These are phyloP conservation scores for Phyllostomus discolor DNA, from an alignment of 2,113 vertebrate genomes.

Conservation along the genomic window DNA sequence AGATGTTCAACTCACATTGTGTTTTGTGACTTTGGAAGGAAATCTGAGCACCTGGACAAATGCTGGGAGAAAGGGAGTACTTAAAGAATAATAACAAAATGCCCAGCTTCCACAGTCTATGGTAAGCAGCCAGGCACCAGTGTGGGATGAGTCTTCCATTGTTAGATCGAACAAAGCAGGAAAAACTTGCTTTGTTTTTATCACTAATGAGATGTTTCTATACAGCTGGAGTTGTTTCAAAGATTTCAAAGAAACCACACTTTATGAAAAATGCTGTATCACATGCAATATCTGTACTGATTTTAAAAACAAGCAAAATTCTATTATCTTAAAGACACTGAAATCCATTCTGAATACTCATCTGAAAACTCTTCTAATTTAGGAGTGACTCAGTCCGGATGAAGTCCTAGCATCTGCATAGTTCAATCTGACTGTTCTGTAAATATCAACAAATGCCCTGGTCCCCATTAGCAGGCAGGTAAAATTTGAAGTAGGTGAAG, in stretches of 20 bases:
- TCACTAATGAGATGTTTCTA: conserved; percentile 43
- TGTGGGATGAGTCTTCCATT: not conserved
- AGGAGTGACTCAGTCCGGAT: not conserved
- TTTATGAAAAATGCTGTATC: not conserved
- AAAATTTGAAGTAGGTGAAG: not conserved
- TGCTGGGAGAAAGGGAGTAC: not conserved
- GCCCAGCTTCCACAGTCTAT: not conserved
- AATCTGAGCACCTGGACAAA: conserved; percentile 29
- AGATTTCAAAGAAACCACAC: conserved; percentile 13
- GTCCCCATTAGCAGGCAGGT: not conserved
- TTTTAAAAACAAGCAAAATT: not conserved
- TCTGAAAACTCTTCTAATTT: conserved; percentile 27
- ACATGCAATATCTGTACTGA: not conserved
- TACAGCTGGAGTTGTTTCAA: conserved; percentile 48
- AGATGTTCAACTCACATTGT: conserved; percentile 23
- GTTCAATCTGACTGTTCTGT: not conserved
- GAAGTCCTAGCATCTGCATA: not conserved
- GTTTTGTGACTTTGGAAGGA: conserved; percentile 42
- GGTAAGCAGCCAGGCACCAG: not conserved
- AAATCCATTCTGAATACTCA: not conserved
- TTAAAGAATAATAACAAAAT: not conserved
- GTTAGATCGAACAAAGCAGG: conserved; percentile 44
- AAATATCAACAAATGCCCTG: not conserved
- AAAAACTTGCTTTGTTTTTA: conserved; percentile 34
- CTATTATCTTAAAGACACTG: conserved; percentile 9